Base-by-base conservation (phyloP, 1,140 invertebrate genomes). In the Megalopta genalis region DNA sequence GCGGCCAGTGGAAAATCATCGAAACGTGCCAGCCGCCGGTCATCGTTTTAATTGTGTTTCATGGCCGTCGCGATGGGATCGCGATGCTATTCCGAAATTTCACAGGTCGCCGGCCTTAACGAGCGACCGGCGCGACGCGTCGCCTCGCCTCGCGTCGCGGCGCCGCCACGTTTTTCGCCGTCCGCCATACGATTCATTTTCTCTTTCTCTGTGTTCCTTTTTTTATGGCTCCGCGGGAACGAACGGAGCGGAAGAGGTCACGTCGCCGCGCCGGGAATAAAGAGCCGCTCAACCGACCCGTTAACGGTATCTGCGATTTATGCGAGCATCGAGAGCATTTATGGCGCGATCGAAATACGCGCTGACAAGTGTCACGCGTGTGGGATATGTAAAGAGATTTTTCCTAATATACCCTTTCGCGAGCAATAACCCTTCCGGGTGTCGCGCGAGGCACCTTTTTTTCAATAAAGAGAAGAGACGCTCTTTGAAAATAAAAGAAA, bases 301-400 rank as follows among this genome's bases (percentile, higher is more conserved):
- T 67, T 80, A 83, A 80, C 67, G 73, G 74, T 69, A 83, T 64
- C 72, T 72, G 72, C 74, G 80, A 85, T 85, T 85, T 85, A 85
- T 83, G 81, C 77, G 63, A 46, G 72, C 60, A 7, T 21, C 37
- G 46, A 62, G 42, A 27, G 54, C 6, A 23, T 27, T 46, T 72
- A 21, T 23, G 63, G 81, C 62, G 83, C 76, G 83, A 83, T 77
- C 77, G 25, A 76, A 80, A 85, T 83, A 83, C 70, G n/a, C 27
- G 10, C 42, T 77, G 63, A 71, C 59, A 63, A 83, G 74, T 60
- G 49, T 70, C 71, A 62, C 32, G 65, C 32, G 70, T 69, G 57
- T 57, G n/a, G 5, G 4, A 18, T n/a, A n/a, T n/a, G n/a, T n/a
- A n/a, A n/a, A n/a, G n/a, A n/a, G n/a, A n/a, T n/a, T n/a, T n/a